Evolutionary conservation across 2,113 vertebrate genomes (phyloP).

Genomic region (Oreochromis spilurus): DNA sequence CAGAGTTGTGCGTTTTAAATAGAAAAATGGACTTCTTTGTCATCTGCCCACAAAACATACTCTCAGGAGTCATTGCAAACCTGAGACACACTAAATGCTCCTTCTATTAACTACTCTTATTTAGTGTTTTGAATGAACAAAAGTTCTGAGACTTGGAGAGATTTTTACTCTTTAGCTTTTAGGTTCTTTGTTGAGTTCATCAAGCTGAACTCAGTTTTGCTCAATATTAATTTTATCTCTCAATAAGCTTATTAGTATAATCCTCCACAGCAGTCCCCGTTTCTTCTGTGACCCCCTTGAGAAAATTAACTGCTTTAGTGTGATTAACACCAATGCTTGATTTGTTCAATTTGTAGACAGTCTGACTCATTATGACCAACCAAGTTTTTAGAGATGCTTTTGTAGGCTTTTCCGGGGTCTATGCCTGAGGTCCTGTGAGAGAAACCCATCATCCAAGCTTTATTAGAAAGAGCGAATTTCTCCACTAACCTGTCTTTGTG

Average conservation of each 20-base stretch:
- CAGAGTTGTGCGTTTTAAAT: background rate
- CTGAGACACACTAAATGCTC: background rate
- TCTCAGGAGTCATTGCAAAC: background rate
- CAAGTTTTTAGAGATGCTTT: background rate
- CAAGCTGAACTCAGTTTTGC: background rate
- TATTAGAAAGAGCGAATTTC: background rate
- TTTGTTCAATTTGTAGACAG: background rate
- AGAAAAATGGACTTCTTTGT: background rate
- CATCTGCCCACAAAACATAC: background rate
- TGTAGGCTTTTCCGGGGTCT: background rate
- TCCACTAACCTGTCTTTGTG: background rate
- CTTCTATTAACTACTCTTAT: background rate
- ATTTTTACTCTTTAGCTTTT: background rate
- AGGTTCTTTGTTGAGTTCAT: background rate
- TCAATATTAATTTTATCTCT: background rate
- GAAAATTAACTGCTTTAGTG: background rate
- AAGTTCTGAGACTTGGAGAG: background rate
- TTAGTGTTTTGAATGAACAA: background rate
- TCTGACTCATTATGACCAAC: background rate
- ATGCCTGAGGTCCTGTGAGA: accelerated
- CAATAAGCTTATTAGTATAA: background rate
- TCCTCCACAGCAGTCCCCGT: background rate
- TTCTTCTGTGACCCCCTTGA: background rate
- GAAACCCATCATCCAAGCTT: background rate
- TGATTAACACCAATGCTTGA: background rate